Conservation (phyloP, 2,797 vertebrate species). For the Clangula hyemalis region DNA sequence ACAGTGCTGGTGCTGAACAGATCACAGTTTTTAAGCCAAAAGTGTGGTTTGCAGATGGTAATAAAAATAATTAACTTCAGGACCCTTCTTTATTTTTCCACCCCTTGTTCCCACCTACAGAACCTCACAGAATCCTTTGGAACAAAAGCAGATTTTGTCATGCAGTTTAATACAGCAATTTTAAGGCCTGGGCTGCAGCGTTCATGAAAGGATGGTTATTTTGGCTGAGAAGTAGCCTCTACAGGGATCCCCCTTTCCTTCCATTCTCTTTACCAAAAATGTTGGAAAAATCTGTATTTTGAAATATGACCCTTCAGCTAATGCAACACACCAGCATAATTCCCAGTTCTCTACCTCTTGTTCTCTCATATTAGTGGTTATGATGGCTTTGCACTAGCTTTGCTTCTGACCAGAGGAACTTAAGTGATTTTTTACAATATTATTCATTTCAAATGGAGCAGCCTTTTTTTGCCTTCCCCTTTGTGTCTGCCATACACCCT, state of each 20-base stretch:
- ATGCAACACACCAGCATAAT: background rate
- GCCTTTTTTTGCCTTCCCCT: background rate
- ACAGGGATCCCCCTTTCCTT: conserved; percentile 1
- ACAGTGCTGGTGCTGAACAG: background rate
- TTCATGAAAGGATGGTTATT: conserved; percentile 13
- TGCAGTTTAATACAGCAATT: background rate
- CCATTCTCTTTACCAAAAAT: conserved; percentile 12
- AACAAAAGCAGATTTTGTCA: conserved; percentile 18
- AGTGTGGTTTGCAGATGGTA: background rate
- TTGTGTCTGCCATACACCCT: background rate
- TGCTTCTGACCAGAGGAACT: background rate
- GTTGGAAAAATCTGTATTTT: conserved; percentile 30
- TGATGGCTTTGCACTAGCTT: background rate
- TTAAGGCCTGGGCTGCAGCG: background rate
- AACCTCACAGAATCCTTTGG: conserved; percentile 2
- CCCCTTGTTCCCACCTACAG: background rate
- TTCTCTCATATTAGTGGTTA: background rate
- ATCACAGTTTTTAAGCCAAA: conserved; percentile 20
- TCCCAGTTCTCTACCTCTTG: background rate
- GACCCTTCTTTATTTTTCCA: background rate
- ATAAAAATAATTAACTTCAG: conserved; percentile 47
- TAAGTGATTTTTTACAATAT: background rate
- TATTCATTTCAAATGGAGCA: background rate
- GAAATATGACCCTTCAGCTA: conserved; percentile 6
- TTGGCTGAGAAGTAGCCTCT: background rate